A percentile compares a stretch with the other conserved stretches of the same genome.
These are phyloP conservation scores for Carlito syrichta DNA, from an alignment of 2,113 vertebrate genomes.

Conservation along the genomic window DNA sequence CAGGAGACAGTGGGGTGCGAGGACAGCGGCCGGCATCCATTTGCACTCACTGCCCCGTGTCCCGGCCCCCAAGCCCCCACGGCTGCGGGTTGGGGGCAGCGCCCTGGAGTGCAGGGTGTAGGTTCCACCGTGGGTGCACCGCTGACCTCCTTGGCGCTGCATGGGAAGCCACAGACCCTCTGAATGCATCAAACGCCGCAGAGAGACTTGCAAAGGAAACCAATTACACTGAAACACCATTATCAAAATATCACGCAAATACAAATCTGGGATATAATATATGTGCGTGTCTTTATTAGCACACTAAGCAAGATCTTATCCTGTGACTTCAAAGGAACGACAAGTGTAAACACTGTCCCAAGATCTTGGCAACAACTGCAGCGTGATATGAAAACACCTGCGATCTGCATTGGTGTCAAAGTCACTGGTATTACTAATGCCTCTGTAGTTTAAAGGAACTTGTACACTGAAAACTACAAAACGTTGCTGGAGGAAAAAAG, in stretches of 20 bases:
- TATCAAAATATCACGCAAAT: neutral
- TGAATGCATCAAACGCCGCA: rapidly evolving
- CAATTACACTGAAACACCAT: neutral
- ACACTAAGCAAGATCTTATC: neutral
- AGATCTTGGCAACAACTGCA: neutral
- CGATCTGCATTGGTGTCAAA: rapidly evolving
- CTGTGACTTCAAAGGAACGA: neutral
- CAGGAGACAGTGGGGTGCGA: neutral
- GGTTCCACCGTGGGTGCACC: neutral
- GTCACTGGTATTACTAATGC: no score
- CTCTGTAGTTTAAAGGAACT: neutral
- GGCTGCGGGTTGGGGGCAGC: neutral
- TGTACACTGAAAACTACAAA: neutral
- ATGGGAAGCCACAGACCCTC: neutral
- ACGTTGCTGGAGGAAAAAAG: neutral
- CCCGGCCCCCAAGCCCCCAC: neutral
- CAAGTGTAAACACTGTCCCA: rapidly evolving
- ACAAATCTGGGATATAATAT: neutral
- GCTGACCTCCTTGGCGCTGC: neutral
- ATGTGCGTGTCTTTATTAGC: neutral
- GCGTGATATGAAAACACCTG: neutral
- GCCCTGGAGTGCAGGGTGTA: rapidly evolving
- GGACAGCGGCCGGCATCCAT: neutral
- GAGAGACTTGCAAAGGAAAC: neutral
- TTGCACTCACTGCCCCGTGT: rapidly evolving